Evolutionary conservation across 2,888 invertebrate species (phyloP).

Genomic region (Eubasilissa splendida): DNA sequence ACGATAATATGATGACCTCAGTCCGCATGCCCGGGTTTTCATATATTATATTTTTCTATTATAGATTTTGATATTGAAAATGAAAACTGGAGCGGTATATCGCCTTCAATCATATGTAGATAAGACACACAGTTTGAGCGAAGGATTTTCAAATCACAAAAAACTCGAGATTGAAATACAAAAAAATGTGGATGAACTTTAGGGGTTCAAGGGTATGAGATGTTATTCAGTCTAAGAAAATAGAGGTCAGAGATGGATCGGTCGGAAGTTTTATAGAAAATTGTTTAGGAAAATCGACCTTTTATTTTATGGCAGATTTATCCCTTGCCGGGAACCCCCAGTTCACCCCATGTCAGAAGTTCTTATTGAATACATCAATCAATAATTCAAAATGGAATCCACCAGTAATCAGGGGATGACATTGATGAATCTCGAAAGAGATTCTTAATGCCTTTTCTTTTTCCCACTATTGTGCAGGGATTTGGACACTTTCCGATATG

Average conservation of each 20-base stretch:
- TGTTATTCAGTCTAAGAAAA: slow-evolving; percentile 25
- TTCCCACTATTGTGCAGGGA: background rate
- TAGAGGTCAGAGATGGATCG: slow-evolving; percentile 33
- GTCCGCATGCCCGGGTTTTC: too few relatives aligned
- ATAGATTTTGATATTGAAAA: too few relatives aligned
- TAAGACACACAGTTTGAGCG: background rate
- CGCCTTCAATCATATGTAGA: too few relatives aligned
- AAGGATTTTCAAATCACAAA: background rate
- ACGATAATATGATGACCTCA: too few relatives aligned
- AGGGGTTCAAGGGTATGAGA: slow-evolving; percentile 29
- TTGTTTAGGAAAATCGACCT: slow-evolving; percentile 19
- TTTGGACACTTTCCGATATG: too few relatives aligned
- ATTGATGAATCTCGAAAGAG: slow-evolving; percentile 28
- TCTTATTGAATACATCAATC: slow-evolving; percentile 35
- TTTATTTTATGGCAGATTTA: background rate
- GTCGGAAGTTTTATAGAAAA: slow-evolving; percentile 23
- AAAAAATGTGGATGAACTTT: background rate
- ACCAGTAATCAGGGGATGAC: slow-evolving; percentile 31
- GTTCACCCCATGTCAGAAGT: slow-evolving; percentile 9
- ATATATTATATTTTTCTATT: too few relatives aligned
- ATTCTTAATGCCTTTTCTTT: slow-evolving; percentile 26
- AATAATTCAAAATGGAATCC: slow-evolving; percentile 27
- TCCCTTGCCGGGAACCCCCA: background rate
- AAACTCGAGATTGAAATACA: background rate
- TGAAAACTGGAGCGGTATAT: too few relatives aligned